These are phyloP conservation scores for Perizoma affinitatum DNA, from an alignment of 2,888 invertebrate species.

Conservation along the genomic window DNA sequence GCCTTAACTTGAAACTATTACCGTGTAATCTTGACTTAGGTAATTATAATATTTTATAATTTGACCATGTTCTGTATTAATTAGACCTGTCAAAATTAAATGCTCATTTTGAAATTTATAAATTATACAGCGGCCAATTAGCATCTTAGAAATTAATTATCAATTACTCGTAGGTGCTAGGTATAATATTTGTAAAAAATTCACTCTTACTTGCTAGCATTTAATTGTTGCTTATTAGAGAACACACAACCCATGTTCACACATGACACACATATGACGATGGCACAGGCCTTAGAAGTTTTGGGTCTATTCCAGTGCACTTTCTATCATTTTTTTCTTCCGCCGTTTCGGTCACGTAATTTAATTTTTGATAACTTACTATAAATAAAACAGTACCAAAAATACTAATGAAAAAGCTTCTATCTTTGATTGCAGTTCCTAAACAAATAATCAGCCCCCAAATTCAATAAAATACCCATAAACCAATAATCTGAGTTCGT, in stretches of 20 bases:
- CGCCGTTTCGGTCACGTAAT: no score
- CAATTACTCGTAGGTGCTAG: not conserved
- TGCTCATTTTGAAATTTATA: slow-evolving; percentile 38
- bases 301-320: no score
- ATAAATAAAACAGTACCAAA: not conserved
- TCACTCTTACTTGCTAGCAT: no score
- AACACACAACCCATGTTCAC: no score
- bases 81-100: slow-evolving; percentile 69
- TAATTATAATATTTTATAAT: slow-evolving; percentile 66
- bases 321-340: no score
- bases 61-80: slow-evolving; percentile 60
- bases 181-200: not conserved
- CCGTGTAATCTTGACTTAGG: slow-evolving; percentile 55
- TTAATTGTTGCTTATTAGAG: no score
- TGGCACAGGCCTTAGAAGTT: no score
- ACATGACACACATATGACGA: no score
- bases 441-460: slow-evolving; percentile 34
- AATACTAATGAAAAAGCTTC: slow-evolving; percentile 15
- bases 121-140: slow-evolving; percentile 42
- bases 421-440: slow-evolving; percentile 18
- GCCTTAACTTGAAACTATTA: slow-evolving; percentile 45
- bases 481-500: slow-evolving; percentile 48
- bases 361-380: not conserved
- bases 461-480: slow-evolving; percentile 55
- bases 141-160: slow-evolving; percentile 32